These are phyloP conservation scores for Halyomorpha halys DNA, from an alignment of 1,140 invertebrate species.

Conservation along the genomic window DNA sequence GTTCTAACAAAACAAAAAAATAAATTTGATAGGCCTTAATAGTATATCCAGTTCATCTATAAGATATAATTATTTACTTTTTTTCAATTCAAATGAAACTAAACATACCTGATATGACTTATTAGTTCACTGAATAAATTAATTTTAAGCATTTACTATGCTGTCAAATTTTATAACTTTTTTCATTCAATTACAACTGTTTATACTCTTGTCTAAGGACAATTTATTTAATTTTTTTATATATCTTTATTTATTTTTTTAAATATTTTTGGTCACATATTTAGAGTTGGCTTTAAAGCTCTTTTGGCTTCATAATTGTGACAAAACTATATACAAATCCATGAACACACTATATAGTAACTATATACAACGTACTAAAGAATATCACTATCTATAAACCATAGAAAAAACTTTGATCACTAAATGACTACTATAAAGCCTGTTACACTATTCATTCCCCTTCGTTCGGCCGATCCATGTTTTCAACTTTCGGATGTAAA, in stretches of 20 bases:
- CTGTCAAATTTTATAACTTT: background rate
- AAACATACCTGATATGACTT: background rate
- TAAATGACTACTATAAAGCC: slow-evolving; percentile 11
- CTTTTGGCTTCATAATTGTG: slow-evolving; percentile 5
- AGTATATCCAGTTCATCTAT: too few species aligned
- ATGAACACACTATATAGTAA: slow-evolving; percentile 12
- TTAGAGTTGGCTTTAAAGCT: slow-evolving; percentile 11
- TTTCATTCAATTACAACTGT: too few species aligned
- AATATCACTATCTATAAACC: slow-evolving; percentile 14
- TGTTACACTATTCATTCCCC: background rate
- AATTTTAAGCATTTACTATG: background rate
- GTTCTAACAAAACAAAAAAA: too few species aligned
- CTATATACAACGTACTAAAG: slow-evolving; percentile 10
- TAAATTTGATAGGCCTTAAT: too few species aligned
- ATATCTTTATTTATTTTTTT: too few species aligned
- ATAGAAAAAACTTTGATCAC: slow-evolving; percentile 3
- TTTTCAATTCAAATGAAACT: background rate
- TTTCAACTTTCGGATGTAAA: background rate
- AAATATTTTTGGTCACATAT: background rate
- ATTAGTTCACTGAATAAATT: background rate
- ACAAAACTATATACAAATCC: slow-evolving; percentile 13
- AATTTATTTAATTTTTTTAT: background rate
- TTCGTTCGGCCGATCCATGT: background rate
- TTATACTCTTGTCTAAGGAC: background rate
- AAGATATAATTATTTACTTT: background rate